These are phyloP conservation scores for Anastrepha ludens DNA, from an alignment of 1,140 invertebrate genomes.

Conservation along the genomic window DNA sequence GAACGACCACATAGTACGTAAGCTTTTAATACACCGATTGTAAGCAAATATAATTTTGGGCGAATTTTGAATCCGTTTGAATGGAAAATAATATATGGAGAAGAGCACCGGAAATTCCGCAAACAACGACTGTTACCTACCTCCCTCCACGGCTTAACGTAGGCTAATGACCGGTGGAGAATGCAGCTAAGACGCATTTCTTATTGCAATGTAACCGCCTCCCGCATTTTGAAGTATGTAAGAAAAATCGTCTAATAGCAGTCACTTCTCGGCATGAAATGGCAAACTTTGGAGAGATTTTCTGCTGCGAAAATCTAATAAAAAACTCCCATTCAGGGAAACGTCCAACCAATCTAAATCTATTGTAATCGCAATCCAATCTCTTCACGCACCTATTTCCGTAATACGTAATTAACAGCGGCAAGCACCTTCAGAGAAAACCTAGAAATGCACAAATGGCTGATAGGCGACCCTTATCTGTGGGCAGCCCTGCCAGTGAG, in stretches of 20 bases:
- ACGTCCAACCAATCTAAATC: too few species aligned
- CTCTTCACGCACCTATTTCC: slow-evolving; percentile 15
- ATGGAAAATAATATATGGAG: background rate
- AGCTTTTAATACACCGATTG: too few species aligned
- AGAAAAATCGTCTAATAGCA: too few species aligned
- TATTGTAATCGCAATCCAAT: background rate
- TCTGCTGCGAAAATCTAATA: too few species aligned
- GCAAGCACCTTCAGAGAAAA: background rate
- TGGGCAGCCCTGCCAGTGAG: background rate
- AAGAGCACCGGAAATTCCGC: background rate
- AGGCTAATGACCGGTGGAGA: too few species aligned
- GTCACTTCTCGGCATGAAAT: too few species aligned
- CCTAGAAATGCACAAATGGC: background rate
- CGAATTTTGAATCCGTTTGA: background rate
- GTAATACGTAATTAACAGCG: background rate
- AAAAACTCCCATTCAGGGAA: too few species aligned
- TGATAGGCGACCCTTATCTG: background rate
- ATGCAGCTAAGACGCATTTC: too few species aligned
- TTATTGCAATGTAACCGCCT: too few species aligned
- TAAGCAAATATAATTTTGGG: background rate
- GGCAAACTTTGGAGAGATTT: too few species aligned
- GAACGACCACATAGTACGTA: background rate
- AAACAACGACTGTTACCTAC: background rate
- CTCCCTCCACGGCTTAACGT: too few species aligned
- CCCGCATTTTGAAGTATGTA: too few species aligned